Conservation (phyloP, 2,113 vertebrate genomes). For the Mus pahari region DNA sequence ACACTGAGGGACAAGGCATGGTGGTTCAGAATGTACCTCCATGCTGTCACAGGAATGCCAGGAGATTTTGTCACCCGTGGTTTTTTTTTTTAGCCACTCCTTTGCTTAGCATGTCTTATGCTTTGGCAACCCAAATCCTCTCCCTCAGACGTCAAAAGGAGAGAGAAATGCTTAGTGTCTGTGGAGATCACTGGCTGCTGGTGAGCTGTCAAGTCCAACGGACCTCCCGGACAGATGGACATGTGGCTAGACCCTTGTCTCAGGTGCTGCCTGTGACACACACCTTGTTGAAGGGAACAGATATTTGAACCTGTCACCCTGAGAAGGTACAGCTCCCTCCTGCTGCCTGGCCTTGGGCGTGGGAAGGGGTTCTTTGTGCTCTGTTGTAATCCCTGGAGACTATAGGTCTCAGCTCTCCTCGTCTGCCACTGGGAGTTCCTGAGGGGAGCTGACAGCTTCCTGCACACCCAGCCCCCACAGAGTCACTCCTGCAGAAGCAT, state of each 20-base stretch:
- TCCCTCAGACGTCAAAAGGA: neutral
- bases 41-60: neutral
- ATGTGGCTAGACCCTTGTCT: neutral
- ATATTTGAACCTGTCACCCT: neutral
- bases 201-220: neutral
- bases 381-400: neutral
- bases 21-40: neutral
- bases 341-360: neutral
- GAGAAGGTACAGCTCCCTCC: neutral
- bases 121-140: neutral
- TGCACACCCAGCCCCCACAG: conserved; percentile 49
- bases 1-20: neutral
- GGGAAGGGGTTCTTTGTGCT: neutral
- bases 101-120: neutral
- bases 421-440: neutral
- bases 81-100: neutral
- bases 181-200: neutral
- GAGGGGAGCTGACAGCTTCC: conserved; percentile 72
- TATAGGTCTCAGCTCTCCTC: neutral
- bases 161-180: neutral
- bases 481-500: conserved; percentile 69
- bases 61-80: neutral
- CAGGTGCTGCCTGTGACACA: neutral
- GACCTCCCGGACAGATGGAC: neutral
- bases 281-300: neutral